Conservation (phyloP, 2,113 vertebrate species). For the Misgurnus anguillicaudatus region DNA sequence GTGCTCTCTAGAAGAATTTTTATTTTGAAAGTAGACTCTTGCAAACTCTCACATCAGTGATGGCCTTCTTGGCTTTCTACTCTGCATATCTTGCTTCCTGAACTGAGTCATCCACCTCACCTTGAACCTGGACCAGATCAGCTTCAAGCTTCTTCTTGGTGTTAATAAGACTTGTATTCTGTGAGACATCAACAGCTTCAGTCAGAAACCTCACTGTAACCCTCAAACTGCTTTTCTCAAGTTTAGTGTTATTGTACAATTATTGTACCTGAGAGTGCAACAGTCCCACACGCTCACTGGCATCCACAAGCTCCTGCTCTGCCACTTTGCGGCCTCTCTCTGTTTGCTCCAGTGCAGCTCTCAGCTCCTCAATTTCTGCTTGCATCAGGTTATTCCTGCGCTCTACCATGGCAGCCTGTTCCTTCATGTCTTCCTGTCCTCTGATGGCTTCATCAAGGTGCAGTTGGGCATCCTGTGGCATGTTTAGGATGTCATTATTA, state of each 20-base stretch:
- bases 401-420: constrained; percentile 84
- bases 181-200: too few relatives aligned
- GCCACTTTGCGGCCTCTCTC: constrained; percentile 82
- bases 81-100: too few relatives aligned
- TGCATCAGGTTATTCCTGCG: constrained; percentile 84
- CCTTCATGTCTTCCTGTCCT: constrained; percentile 83
- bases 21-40: too few relatives aligned
- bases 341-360: constrained; percentile 71
- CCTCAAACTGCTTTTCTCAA: too few relatives aligned
- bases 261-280: constrained; percentile 80
- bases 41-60: too few relatives aligned
- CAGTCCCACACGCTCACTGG: constrained; percentile 76
- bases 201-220: too few relatives aligned
- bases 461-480: constrained; percentile 80
- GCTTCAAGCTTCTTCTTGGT: too few relatives aligned
- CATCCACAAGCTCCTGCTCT: constrained; percentile 59
- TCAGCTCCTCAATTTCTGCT: constrained; percentile 78
- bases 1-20: neutral
- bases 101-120: too few relatives aligned
- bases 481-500: neutral
- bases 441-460: constrained; percentile 79
- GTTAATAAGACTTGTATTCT: too few relatives aligned
- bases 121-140: too few relatives aligned
- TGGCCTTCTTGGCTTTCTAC: too few relatives aligned
- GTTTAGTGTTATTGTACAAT: too few relatives aligned